These are phyloP conservation scores for Thaleichthys pacificus DNA, from an alignment of 2,797 vertebrate species.

Conservation along the genomic window DNA sequence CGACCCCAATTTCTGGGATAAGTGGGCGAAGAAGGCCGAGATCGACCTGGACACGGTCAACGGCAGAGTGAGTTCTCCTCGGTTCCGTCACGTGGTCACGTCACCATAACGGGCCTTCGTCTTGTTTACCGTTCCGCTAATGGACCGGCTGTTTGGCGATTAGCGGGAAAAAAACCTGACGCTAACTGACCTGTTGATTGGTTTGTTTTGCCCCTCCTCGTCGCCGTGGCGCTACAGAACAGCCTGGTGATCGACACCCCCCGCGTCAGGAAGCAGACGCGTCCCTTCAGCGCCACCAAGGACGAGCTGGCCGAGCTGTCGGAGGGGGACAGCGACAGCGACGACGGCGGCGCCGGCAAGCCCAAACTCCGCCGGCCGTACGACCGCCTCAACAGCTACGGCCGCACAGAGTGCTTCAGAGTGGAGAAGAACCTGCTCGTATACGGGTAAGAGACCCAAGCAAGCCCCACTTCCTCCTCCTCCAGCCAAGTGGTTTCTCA, in stretches of 20 bases:
- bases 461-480: too few species aligned
- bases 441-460: constrained; percentile 82
- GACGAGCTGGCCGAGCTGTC: constrained; percentile 95
- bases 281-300: constrained; percentile 95
- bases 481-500: too few species aligned
- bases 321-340: constrained; percentile 90
- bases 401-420: constrained; percentile 95
- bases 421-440: constrained; percentile 98
- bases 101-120: too few species aligned
- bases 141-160: too few species aligned
- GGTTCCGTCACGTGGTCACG: too few species aligned
- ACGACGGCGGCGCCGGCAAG: constrained; percentile 76
- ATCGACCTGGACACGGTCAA: constrained; percentile 93
- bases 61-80: constrained; percentile 86
- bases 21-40: constrained; percentile 98
- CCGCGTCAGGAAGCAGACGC: constrained; percentile 94
- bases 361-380: constrained; percentile 90
- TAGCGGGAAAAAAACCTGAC: background rate
- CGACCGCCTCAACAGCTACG: constrained; percentile 91
- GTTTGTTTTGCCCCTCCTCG: background rate
- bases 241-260: constrained; percentile 98
- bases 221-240: constrained; percentile 79
- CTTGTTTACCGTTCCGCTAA: too few species aligned
- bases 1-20: constrained; percentile 99
- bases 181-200: background rate